These are phyloP conservation scores for Crotalus tigris DNA, from an alignment of 2,113 vertebrate genomes.

Conservation along the genomic window DNA sequence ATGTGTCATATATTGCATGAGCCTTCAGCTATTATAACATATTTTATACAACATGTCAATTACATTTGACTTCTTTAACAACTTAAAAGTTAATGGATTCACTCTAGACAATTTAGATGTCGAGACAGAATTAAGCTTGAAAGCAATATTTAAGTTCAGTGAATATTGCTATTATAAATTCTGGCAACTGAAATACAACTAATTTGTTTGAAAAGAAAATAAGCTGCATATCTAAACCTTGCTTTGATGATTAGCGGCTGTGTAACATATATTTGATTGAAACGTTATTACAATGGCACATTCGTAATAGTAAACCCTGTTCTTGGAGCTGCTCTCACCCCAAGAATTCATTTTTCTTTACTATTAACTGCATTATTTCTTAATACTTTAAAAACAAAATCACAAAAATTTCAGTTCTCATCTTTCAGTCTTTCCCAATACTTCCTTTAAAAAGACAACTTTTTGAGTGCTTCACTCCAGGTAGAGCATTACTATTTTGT, in stretches of 20 bases:
- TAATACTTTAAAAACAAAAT: not conserved
- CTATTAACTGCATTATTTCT: not conserved
- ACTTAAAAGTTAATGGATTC: not conserved
- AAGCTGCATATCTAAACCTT: not conserved
- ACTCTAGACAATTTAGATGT: not conserved
- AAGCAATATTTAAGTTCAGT: slow-evolving; percentile 9
- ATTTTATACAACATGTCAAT: not conserved
- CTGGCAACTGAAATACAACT: not conserved
- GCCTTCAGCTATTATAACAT: not conserved
- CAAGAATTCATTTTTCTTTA: not conserved
- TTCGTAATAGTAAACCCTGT: not conserved
- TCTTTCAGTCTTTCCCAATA: not conserved
- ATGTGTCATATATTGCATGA: not conserved
- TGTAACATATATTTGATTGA: not conserved
- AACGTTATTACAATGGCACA: not conserved
- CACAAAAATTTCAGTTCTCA: not conserved
- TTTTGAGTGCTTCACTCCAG: not conserved
- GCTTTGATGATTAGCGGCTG: not conserved
- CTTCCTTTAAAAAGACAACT: not conserved
- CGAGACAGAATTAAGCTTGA: not conserved
- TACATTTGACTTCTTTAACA: not conserved
- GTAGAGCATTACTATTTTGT: not conserved
- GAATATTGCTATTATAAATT: not conserved
- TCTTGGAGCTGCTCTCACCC: not conserved
- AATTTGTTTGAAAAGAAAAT: not conserved